Evolutionary conservation across 2,797 vertebrate genomes (phyloP), one percentile per base, ranked within the genome.

Genomic region (Hemitrygon akajei): DNA sequence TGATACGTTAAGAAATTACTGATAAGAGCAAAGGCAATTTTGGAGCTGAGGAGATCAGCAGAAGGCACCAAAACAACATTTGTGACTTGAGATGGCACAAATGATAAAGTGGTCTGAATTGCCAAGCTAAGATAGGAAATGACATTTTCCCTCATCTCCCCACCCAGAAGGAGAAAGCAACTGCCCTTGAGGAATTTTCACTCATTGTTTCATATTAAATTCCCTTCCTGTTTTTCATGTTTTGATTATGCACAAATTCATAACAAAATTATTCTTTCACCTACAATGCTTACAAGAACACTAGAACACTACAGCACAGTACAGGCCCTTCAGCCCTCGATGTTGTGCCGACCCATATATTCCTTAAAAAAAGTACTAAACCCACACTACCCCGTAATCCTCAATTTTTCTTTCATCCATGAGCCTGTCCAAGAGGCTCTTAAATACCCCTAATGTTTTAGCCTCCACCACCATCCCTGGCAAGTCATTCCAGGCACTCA

Each of bases 11-110:
- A 92, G 69, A 92, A 75, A 92, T 75, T 75, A 66, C 69, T 18
- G 91, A 92, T 92, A 92, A 75, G 22, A 92, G 71, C 1, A 25
- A 92, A 92, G 73, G 69, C 71, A 71, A 92, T 92, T 92, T 92
- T 69, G 30, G 71, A 92, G 37, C 91, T 92, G 91, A 30, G 69
- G 25, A 92, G 71, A 75, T 92, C 91, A 75, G 12, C 10, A 4
- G 22, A 1, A 14, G 25, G 47, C 91, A 12, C 34, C 71, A 66
- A 92, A 30, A 47, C 34, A 10, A 6, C 25, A 25, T 34, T 47
- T 75, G 91, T 40, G 69, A 92, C 37, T 37, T 56, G 40, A 92
- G 71, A 75, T 92, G 47, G 91, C 71, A 56, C 40, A 69, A 66
- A 69, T 37, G 86, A 89, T 22, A 37, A 89, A n/a, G n/a, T 69